These are phyloP conservation scores for Microtus ochrogaster DNA, from an alignment of 2,113 vertebrate genomes.

Conservation along the genomic window DNA sequence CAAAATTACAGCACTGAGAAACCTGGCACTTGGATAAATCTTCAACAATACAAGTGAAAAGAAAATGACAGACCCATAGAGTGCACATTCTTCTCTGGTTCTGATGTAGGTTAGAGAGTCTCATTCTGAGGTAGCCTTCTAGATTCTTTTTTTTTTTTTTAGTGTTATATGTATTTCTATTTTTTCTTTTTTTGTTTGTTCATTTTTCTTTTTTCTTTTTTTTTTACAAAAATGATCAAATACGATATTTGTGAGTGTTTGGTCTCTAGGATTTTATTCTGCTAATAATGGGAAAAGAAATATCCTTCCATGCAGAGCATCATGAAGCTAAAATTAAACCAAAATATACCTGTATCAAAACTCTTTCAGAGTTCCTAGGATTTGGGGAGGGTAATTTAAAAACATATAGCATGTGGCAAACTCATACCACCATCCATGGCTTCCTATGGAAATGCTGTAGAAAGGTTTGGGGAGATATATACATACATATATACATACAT, in stretches of 20 bases:
- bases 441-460: constrained; percentile 72
- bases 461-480: constrained; percentile 51
- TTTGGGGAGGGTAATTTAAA: constrained; percentile 70
- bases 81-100: constrained; percentile 89
- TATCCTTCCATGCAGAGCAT: constrained; percentile 66
- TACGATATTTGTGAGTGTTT: constrained; percentile 84
- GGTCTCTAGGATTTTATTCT: constrained; percentile 85
- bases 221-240: constrained; percentile 87
- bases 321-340: constrained; percentile 65
- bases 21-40: constrained; percentile 84
- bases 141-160: constrained; percentile 81
- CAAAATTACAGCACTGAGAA: constrained; percentile 78
- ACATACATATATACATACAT: neutral
- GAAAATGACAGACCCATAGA: constrained; percentile 81
- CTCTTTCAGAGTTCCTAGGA: constrained; percentile 71
- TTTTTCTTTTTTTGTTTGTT: constrained; percentile 58
- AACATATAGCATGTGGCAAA: constrained; percentile 68
- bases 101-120: constrained; percentile 86
- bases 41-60: constrained; percentile 80
- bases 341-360: constrained; percentile 69
- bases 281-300: constrained; percentile 75
- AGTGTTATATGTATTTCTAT: constrained; percentile 73
- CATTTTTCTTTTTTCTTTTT: constrained; percentile 43
- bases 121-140: constrained; percentile 91
- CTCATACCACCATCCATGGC: constrained; percentile 72